These are phyloP conservation scores for Drosophila mercatorum DNA, from an alignment of 2,888 invertebrate species.

Conservation along the genomic window DNA sequence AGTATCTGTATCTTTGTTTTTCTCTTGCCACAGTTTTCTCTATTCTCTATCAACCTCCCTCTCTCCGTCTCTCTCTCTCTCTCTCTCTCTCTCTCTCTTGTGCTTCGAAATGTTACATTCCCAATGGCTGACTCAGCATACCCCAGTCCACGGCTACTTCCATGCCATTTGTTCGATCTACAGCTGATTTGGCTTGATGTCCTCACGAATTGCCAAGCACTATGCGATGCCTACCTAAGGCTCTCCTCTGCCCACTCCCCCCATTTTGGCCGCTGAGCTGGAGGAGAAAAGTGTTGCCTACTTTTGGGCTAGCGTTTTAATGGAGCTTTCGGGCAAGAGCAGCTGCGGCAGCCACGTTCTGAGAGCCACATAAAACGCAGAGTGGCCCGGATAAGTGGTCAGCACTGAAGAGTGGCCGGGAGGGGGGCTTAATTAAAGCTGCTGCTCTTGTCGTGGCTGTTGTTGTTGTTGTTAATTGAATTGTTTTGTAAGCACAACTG, in stretches of 20 bases:
- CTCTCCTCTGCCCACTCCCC: background rate
- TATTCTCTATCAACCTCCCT: no score
- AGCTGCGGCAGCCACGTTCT: constrained; percentile 39
- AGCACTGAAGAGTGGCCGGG: background rate
- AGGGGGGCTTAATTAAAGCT: constrained; percentile 27
- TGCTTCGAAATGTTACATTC: background rate
- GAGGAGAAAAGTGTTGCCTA: constrained; percentile 41
- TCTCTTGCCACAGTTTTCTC: no score
- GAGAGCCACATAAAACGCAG: constrained; percentile 45
- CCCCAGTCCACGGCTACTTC: background rate
- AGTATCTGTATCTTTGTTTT: no score
- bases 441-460: background rate
- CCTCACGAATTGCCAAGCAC: background rate
- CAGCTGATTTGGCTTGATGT: background rate
- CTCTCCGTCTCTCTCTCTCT: background rate
- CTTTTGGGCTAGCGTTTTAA: constrained; percentile 21
- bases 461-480: constrained; percentile 3
- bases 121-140: background rate
- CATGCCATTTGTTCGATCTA: background rate
- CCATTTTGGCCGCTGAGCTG: background rate
- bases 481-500: constrained; percentile 33
- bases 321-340: constrained; percentile 5
- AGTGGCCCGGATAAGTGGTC: constrained; percentile 32
- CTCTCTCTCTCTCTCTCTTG: no score
- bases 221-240: background rate